These are phyloP conservation scores for Coccyzus lansbergi DNA, from an alignment of 2,797 vertebrate genomes.

Conservation along the genomic window DNA sequence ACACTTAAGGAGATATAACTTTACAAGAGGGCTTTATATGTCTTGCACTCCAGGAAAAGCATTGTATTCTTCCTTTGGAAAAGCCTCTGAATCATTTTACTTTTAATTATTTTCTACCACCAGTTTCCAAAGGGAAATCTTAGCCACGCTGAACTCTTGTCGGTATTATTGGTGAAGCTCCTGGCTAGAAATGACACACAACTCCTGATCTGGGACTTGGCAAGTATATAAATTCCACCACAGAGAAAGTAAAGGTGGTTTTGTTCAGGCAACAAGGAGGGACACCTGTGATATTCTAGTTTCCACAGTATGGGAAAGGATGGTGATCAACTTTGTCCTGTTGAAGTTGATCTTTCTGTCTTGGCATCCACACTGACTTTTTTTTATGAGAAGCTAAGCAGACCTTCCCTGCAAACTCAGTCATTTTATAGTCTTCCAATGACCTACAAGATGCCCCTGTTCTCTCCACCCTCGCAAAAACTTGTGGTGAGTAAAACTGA, in stretches of 20 bases:
- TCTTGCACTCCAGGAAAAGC: neutral
- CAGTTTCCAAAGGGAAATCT: neutral
- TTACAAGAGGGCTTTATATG: neutral
- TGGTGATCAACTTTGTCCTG: neutral
- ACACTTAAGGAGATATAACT: neutral
- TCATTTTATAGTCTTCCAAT: neutral
- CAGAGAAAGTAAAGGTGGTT: neutral
- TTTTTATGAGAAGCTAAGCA: neutral
- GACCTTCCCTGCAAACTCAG: neutral
- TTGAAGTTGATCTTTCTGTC: neutral
- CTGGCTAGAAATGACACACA: neutral
- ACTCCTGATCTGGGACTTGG: fast-evolving
- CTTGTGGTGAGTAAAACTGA: neutral
- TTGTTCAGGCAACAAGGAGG: neutral
- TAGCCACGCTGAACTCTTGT: neutral
- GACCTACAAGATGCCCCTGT: neutral
- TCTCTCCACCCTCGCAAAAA: neutral
- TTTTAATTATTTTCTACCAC: neutral
- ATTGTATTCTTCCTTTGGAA: neutral
- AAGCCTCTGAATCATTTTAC: neutral
- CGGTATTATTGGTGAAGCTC: neutral
- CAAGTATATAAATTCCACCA: neutral
- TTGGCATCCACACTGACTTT: neutral
- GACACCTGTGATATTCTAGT: neutral
- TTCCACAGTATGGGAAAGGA: neutral